Evolutionary conservation across 2,113 vertebrate species (phyloP).

Genomic region (Psilopsiagon aymara): DNA sequence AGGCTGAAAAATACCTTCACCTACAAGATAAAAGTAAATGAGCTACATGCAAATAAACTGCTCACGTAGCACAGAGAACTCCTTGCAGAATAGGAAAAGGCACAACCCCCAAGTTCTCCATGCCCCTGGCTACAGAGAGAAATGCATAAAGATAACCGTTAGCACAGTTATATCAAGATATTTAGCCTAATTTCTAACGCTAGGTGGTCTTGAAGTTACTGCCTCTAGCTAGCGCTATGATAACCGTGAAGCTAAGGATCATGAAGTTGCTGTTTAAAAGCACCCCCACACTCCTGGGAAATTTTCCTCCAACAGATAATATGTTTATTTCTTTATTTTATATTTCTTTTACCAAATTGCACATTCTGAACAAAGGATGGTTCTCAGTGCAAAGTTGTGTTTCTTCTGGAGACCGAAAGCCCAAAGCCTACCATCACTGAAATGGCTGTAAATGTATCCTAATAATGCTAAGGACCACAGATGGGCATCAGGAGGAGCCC

Average conservation of each 20-base stretch:
- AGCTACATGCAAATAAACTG: not conserved
- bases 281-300: not conserved
- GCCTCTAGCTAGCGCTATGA: not conserved
- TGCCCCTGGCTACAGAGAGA: rapidly evolving
- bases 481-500: not conserved
- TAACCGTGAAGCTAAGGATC: not conserved
- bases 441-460: not conserved
- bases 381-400: not conserved
- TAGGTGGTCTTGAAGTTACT: not conserved
- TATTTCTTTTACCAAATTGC: not conserved
- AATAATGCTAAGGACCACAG: not conserved
- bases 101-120: not conserved
- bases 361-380: not conserved
- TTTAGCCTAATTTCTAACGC: not conserved
- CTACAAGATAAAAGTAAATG: not conserved
- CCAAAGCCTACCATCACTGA: not conserved
- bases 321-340: not conserved
- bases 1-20: not conserved
- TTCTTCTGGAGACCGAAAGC: not conserved
- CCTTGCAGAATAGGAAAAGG: not conserved
- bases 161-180: not conserved
- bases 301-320: not conserved
- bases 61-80: not conserved
- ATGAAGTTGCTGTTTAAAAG: not conserved
- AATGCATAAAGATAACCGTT: not conserved